phyloP scores from a whole-genome alignment of 2,113 vertebrate species.

The Mastomys coucha region DNA sequence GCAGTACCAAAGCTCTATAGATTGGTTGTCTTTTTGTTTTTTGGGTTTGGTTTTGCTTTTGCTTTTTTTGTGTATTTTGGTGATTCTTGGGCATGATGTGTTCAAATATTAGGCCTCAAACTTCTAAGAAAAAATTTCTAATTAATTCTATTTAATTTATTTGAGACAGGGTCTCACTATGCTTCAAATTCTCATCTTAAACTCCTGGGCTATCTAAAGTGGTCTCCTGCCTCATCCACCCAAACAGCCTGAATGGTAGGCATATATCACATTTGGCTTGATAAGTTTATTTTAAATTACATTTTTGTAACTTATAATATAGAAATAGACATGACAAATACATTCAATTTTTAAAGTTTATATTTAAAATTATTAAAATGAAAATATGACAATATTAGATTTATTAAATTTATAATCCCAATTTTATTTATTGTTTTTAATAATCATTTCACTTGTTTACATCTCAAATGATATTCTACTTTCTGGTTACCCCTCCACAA shows the following conservation, averaged over 20 bases:
- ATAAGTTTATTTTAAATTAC: neutral
- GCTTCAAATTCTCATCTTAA: neutral
- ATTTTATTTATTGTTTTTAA: too few species aligned
- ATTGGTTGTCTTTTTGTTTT: neutral
- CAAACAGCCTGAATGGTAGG: neutral
- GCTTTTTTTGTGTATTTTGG: neutral
- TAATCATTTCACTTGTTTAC: too few species aligned
- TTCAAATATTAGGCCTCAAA: neutral
- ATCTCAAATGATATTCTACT: too few species aligned
- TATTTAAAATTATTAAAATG: neutral
- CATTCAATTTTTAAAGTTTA: neutral
- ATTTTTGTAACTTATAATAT: constrained; percentile 14
- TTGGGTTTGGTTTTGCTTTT: too few species aligned
- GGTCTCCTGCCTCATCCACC: neutral
- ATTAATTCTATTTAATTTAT: constrained; percentile 7
- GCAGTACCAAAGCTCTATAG: neutral
- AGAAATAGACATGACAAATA: neutral
- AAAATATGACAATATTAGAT: neutral
- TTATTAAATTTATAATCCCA: neutral
- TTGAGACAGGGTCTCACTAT: neutral
- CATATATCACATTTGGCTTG: neutral
- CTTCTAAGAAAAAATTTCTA: neutral
- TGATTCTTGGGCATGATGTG: neutral
- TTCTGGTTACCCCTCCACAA: too few species aligned
- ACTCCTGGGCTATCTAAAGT: neutral